These are phyloP conservation scores for Chinchilla lanigera DNA, from an alignment of 2,113 vertebrate genomes.

Conservation along the genomic window DNA sequence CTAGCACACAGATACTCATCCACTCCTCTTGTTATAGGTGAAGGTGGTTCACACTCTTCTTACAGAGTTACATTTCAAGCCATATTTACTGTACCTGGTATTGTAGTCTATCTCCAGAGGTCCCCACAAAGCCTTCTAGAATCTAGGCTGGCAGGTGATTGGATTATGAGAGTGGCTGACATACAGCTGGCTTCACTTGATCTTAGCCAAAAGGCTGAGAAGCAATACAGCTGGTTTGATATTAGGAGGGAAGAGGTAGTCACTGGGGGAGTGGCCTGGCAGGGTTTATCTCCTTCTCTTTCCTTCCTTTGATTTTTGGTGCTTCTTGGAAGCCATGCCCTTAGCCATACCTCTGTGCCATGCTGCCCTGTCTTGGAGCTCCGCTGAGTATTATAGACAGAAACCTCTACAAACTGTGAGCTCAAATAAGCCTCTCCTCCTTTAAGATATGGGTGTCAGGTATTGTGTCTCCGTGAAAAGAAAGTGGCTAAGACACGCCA, in stretches of 20 bases:
- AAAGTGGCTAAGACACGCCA: background rate
- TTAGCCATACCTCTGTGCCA: background rate
- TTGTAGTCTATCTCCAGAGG: background rate
- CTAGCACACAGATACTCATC: background rate
- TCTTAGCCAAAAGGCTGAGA: background rate
- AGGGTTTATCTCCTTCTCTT: background rate
- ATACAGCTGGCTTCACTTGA: background rate
- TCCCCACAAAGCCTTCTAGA: background rate
- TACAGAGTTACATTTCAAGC: background rate
- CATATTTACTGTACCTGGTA: background rate
- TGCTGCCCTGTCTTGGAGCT: background rate
- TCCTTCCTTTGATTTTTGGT: background rate
- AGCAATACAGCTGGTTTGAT: background rate
- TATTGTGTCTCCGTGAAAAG: background rate
- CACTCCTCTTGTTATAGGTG: background rate
- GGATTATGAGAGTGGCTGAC: background rate
- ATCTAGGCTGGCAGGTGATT: background rate
- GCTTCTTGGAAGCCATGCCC: background rate
- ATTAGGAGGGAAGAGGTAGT: background rate
- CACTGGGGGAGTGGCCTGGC: background rate
- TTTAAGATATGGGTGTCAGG: background rate
- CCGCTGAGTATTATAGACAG: background rate
- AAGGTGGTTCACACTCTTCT: background rate
- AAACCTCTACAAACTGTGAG: background rate
- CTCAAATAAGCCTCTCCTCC: background rate